Percentiles rank a stretch among this genome's conserved stretches.
phyloP scores from a whole-genome alignment of 2,113 vertebrate genomes.

The Scalopus aquaticus region DNA sequence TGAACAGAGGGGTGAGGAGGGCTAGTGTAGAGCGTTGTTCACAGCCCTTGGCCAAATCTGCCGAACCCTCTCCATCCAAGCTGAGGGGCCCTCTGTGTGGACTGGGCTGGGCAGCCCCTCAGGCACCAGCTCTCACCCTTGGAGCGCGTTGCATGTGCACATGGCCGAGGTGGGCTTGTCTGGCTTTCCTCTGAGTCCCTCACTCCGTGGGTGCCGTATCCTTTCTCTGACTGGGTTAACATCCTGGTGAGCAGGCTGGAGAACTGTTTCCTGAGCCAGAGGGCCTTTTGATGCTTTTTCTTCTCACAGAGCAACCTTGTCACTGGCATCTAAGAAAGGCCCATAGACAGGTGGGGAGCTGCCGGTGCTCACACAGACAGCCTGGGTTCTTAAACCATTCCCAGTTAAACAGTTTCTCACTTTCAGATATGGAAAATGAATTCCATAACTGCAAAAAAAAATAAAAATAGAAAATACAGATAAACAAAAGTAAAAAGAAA shows the following conservation, averaged over 20 bases:
- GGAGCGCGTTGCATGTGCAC: background rate
- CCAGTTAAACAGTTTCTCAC: background rate
- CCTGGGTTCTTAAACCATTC: background rate
- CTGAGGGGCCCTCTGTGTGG: background rate
- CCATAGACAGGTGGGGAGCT: background rate
- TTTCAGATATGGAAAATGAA: constrained; percentile 31
- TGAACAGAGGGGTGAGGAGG: background rate
- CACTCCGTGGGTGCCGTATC: background rate
- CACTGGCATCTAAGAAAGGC: background rate
- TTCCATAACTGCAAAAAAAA: background rate
- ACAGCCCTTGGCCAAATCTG: background rate
- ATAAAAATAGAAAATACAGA: background rate
- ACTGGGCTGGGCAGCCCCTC: background rate
- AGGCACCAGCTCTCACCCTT: background rate
- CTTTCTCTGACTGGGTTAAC: background rate
- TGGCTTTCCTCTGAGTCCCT: background rate
- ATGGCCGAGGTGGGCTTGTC: background rate
- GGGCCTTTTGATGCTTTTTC: background rate
- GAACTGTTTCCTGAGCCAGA: background rate
- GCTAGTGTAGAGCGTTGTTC: background rate
- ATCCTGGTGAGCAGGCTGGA: background rate
- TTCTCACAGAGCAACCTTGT: background rate
- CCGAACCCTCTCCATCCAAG: background rate
- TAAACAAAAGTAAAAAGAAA: background rate
- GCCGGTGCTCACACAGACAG: background rate